phyloP scores from a whole-genome alignment of 2,888 invertebrate species.

The Drosophila mayaguana region DNA sequence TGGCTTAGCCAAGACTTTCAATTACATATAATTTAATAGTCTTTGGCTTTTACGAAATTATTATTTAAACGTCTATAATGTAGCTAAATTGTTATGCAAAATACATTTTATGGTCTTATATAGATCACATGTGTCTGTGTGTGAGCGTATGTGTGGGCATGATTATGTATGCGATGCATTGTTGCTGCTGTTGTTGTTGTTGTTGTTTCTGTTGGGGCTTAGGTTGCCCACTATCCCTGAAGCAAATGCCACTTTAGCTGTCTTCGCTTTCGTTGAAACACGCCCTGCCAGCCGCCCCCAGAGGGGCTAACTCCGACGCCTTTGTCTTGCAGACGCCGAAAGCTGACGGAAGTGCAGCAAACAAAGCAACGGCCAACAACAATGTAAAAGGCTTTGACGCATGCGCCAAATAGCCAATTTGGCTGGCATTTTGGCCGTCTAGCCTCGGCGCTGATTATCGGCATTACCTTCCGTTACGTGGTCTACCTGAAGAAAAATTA shows the following conservation, averaged over 20 bases:
- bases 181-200: background rate
- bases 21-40: conserved; percentile 33
- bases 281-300: conserved; percentile 27
- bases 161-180: conserved; percentile 33
- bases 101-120: conserved; percentile 21
- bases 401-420: conserved; percentile 72
- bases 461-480: conserved; percentile 62
- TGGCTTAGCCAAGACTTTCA: conserved; percentile 11
- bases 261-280: conserved; percentile 56
- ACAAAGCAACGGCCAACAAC: conserved; percentile 26
- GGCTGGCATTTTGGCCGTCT: conserved; percentile 53
- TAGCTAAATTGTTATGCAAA: conserved; percentile 48
- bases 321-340: conserved; percentile 41
- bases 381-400: conserved; percentile 59
- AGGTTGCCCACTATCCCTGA: conserved; percentile 6
- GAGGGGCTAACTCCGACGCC: conserved; percentile 24
- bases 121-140: conserved; percentile 24
- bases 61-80: conserved; percentile 22
- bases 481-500: conserved; percentile 65
- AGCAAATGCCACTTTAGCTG: conserved; percentile 46
- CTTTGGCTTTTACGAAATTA: conserved; percentile 19
- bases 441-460: conserved; percentile 71
- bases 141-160: conserved; percentile 18
- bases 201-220: background rate
- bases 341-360: conserved; percentile 62